Evolutionary conservation across 2,113 vertebrate genomes (phyloP), one percentile per base, ranked within the genome.

Genomic region (Rhipidura dahli): DNA sequence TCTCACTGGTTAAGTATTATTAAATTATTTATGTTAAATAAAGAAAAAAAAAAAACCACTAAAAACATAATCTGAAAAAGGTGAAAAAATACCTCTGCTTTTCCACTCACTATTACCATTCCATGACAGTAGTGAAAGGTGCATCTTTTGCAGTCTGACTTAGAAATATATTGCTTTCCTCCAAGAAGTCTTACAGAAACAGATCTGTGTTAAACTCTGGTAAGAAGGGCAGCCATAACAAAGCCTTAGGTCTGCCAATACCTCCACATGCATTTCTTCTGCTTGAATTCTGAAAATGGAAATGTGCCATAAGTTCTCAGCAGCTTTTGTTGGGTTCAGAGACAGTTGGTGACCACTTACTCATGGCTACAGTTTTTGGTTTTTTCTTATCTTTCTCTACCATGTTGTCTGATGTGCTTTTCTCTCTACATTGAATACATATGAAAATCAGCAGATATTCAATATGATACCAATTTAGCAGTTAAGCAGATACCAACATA

Each of bases 31-130:
- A 15, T 21, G 47, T 31, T 45, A 33, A 65, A 75, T 69, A 56
- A 72, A 69, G 18, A 45, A 65, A 72, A 56, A 45, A 0, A 1
- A 65, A 72, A 56, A 45, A 0, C 1, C 2, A 1, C 7, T 31
- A 27, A 63, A 71, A 71, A 35, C 8, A 2, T n/a, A 7, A 42
- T 24, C 45, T 72, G 14, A 56, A 87, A 80, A 86, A 28, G 9
- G 4, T 83, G 33, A 64, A 76, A 80, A 69, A 31, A 24, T 42
- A 7, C 15, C 6, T 23, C 11, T 31, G 4, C 3, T 50, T 93
- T 93, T 70, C 44, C 22, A 70, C 59, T 10, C 31, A 39, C 20
- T 2, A 0, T 35, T 47, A 7, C 35, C 5, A 5, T 73, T 78
- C 77, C 15, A 16, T 24, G 47, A 28, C 10, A 71, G 17, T 35